Base-by-base conservation (phyloP, 2,888 invertebrate genomes). In the Amphipoea lucens region DNA sequence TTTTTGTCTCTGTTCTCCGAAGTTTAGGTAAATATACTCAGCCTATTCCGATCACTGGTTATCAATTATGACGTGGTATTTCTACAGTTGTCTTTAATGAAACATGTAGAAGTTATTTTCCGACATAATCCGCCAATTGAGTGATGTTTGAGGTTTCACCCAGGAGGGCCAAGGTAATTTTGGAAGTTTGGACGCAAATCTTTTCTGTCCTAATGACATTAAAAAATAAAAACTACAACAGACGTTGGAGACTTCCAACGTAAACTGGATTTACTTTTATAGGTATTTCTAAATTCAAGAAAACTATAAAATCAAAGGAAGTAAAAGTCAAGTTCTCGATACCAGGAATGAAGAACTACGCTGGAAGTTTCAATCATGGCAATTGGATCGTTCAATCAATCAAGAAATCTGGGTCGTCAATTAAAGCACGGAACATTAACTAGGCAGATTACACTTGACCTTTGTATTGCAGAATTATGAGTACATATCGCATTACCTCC, bases 351-450 rank as follows among this genome's bases (percentile, higher is more conserved):
- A 70, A 84, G 60, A 75, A 82, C 42, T 65, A 78, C 73, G 65
- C 63, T 77, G 82, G 79, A 66, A 69, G 77, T 87, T 86, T 75
- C 85, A 87, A 87, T 82, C 82, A 85, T 76, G 42, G 78, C 88
- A 87, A 87, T 87, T 89, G 84, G 79, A 80, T 87, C 82, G 85
- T 79, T 76, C 72, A 79, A 83, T 79, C 83, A 88, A 89, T 87
- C 82, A 84, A 82, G 76, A 81, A 86, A 89, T 82, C 84, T 89
- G 87, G 82, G 86, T 78, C 84, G 82, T 74, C 84, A 87, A 88
- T 89, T 88, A 88, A 87, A 74, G 70, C 69, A 82, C 77, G 77
- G 79, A 69, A 82, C 85, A 85, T 86, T 87, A 89, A 89, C 82
- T 68, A 11, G 51, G 60, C 79, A 87, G 88, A 87, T 88, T 82